These are phyloP conservation scores for Alosa sapidissima DNA, from an alignment of 2,797 vertebrate species.

Conservation along the genomic window DNA sequence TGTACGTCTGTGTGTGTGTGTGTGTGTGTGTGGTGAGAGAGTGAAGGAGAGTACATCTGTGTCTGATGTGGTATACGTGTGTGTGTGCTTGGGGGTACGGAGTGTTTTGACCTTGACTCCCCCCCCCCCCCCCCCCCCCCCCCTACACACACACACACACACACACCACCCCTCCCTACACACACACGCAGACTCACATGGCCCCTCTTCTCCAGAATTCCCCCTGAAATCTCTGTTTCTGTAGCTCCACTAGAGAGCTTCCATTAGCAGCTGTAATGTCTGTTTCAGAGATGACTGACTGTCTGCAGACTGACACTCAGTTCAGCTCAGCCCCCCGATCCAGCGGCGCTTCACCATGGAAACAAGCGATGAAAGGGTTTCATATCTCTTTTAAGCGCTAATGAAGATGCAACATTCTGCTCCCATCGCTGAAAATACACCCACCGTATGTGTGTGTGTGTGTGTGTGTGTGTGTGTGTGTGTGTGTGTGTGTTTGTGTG, in stretches of 20 bases:
- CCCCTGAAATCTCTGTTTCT: neutral
- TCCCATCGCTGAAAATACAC: conserved; percentile 1
- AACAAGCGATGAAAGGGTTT: neutral
- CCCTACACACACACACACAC: neutral
- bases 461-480: neutral
- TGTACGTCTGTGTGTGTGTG: too few relatives aligned
- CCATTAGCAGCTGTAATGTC: conserved; percentile 4
- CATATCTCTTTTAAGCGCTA: conserved; percentile 13
- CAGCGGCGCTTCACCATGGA: neutral
- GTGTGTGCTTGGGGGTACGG: conserved; percentile 19
- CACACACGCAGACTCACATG: neutral
- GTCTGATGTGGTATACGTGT: conserved; percentile 3
- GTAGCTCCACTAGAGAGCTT: neutral
- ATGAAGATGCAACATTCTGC: neutral
- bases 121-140: neutral
- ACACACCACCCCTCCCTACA: neutral
- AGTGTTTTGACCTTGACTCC: conserved; percentile 16
- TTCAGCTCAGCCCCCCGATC: neutral
- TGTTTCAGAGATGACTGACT: conserved; percentile 11
- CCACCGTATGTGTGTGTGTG: neutral
- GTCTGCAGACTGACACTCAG: neutral
- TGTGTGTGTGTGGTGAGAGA: neutral
- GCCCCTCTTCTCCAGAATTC: conserved; percentile 17
- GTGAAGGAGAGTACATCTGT: neutral
- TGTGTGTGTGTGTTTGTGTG: neutral